Percentiles rank a stretch among this genome's conserved stretches.
phyloP scores from a whole-genome alignment of 2,113 vertebrate genomes.

The Polyodon spathula region DNA sequence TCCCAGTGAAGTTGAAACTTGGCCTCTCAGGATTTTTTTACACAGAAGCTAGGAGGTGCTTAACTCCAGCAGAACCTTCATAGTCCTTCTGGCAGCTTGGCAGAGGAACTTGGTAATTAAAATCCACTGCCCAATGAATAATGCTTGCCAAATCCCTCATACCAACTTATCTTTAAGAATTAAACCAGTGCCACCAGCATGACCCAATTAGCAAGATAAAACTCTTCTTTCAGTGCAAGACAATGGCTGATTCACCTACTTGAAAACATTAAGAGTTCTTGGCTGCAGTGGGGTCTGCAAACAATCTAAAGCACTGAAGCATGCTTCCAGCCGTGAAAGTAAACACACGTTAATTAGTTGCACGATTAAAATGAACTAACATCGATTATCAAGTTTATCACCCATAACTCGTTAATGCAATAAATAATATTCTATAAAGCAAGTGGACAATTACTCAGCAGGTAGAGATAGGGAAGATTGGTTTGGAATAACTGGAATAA shows the following conservation, averaged over 20 bases:
- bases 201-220: slow-evolving; percentile 50
- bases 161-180: slow-evolving; percentile 42
- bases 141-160: slow-evolving; percentile 23
- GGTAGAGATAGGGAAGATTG: too few relatives aligned
- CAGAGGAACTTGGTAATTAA: not conserved
- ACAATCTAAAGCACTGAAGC: too few relatives aligned
- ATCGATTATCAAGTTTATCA: too few relatives aligned
- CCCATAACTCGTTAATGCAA: too few relatives aligned
- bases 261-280: slow-evolving; percentile 48
- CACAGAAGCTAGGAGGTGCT: not conserved
- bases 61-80: not conserved
- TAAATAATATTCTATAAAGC: too few relatives aligned
- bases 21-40: too few relatives aligned
- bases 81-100: slow-evolving; percentile 16
- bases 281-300: slow-evolving; percentile 13
- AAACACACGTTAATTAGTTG: too few relatives aligned
- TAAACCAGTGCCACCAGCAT: slow-evolving; percentile 49
- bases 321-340: too few relatives aligned
- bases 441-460: too few relatives aligned
- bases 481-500: too few relatives aligned
- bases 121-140: slow-evolving; percentile 25
- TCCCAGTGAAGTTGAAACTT: too few relatives aligned
- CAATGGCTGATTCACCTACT: slow-evolving; percentile 49
- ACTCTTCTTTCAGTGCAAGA: slow-evolving; percentile 48
- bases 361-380: too few relatives aligned